Conservation (phyloP, 2,888 invertebrate genomes). For the Abrostola tripartita region DNA sequence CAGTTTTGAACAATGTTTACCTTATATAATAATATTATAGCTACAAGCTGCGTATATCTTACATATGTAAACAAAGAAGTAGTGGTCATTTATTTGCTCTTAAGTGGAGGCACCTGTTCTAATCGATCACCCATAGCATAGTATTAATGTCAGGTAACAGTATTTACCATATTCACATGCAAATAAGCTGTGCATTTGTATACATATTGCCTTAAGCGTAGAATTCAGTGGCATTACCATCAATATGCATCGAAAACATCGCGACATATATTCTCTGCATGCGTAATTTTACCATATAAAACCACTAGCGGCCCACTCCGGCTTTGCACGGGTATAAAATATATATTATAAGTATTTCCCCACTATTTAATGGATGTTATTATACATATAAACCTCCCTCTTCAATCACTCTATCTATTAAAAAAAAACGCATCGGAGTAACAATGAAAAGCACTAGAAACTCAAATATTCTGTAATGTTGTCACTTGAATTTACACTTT, state of each 20-base stretch:
- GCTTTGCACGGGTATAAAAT: no score
- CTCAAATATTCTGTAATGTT: no score
- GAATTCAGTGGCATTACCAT: constrained; percentile 10
- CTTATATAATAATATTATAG: no score
- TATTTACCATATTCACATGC: constrained; percentile 44
- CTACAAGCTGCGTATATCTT: no score
- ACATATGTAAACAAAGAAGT: background rate
- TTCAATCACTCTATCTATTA: no score
- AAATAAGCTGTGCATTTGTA: constrained; percentile 35
- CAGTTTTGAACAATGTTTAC: no score
- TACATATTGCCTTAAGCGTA: constrained; percentile 26
- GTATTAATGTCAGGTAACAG: constrained; percentile 23
- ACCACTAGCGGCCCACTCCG: no score
- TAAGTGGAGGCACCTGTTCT: background rate
- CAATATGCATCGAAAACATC: constrained; percentile 3
- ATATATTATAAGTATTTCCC: no score
- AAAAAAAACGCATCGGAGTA: no score
- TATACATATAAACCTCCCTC: no score
- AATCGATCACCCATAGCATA: constrained; percentile 9
- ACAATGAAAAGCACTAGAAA: background rate
- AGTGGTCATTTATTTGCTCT: background rate
- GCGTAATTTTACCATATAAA: background rate
- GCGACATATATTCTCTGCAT: constrained; percentile 22
- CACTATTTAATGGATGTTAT: no score
- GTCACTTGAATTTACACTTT: no score